Base-by-base conservation (phyloP, 2,797 vertebrate species). In the Champsocephalus gunnari region DNA sequence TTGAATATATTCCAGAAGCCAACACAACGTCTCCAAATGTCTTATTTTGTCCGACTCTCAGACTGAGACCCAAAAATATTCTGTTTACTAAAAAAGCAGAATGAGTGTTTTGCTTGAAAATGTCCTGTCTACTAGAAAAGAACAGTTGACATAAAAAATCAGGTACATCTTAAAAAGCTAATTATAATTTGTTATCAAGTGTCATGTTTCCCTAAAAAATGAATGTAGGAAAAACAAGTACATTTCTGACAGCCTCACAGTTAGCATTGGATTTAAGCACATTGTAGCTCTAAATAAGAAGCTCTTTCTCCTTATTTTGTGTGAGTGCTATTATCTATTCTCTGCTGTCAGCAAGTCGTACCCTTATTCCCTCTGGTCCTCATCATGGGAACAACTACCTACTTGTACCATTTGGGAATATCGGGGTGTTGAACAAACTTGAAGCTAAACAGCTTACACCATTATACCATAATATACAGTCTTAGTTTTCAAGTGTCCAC, bases 161-260 rank as follows among this genome's bases (percentile, higher is more conserved):
- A 48, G 43, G 45, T 71, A 50, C 43, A 70, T 48, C 54, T 73
- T 51, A 38, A 65, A 38, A 38, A 62, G 51, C 60, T 71, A n/a
- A 72, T 84, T 72, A 79, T 77, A 7, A 38, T 56, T 73, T 81
- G 80, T 80, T 57, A 78, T 80, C 44, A 89, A 79, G 24, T 69
- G 49, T 57, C 56, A 56, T 44, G 65, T 86, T 81, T 63, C 50
- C 6, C 57, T 80, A 63, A 73, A 63, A 78, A 79, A 67, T 73
- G 32, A 73, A 84, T 80, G 64, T 63, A 47, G 67, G 74, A 54
- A 83, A 80, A 77, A 81, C 72, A 65, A 24, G 17, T 69, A 62
- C 41, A 7, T 78, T 71, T 73, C 32, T 61, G 61, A 54, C 24
- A 12, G 47, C 9, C 38, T 70, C 34, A 41, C 53, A 47, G 53